Conservation (phyloP, 2,888 invertebrate genomes). For the Nysson spinosus region DNA sequence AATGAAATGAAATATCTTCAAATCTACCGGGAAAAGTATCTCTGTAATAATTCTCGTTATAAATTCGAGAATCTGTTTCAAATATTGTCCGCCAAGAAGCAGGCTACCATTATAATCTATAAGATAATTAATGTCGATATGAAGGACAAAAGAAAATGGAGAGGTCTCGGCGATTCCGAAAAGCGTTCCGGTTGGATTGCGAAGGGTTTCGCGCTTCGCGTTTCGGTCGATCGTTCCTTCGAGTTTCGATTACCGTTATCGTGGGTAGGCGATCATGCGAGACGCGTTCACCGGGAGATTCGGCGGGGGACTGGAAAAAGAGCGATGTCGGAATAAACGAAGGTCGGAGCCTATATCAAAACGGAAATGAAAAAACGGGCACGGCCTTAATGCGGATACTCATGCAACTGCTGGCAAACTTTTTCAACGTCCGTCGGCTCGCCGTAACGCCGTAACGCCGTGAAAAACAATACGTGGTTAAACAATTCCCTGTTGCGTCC, state of each 20-base stretch:
- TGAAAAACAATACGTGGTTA: too few relatives aligned
- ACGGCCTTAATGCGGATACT: too few relatives aligned
- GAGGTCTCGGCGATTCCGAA: not conserved
- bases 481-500: too few relatives aligned
- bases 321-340: not conserved
- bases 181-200: not conserved
- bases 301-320: not conserved
- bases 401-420: too few relatives aligned
- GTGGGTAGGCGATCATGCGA: constrained; percentile 6
- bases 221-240: not conserved
- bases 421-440: too few relatives aligned
- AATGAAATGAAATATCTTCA: too few relatives aligned
- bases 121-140: not conserved
- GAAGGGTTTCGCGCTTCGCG: not conserved
- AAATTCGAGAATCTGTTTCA: too few relatives aligned
- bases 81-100: too few relatives aligned
- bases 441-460: too few relatives aligned
- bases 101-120: not conserved
- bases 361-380: not conserved
- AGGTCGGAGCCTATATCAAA: not conserved
- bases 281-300: too few relatives aligned
- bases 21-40: too few relatives aligned
- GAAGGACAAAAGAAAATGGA: not conserved
- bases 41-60: too few relatives aligned
- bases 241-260: constrained; percentile 25